A percentile compares a stretch with the other conserved stretches of the same genome.
phyloP scores from a whole-genome alignment of 2,113 vertebrate species.

The Petromus typicus region DNA sequence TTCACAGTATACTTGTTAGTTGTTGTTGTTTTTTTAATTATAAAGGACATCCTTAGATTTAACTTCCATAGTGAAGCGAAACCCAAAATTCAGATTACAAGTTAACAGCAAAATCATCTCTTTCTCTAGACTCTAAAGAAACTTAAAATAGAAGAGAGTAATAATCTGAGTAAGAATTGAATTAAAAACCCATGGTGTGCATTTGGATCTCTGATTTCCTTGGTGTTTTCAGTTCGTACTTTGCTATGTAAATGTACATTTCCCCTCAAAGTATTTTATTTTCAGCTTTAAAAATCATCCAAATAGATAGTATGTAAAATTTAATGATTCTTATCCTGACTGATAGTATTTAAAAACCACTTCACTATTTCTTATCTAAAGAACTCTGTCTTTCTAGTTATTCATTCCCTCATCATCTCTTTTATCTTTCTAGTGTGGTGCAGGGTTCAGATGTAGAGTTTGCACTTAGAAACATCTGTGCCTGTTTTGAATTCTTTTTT shows the following conservation, averaged over 20 bases:
- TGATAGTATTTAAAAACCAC: not conserved
- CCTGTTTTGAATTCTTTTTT: not conserved
- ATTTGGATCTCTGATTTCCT: not conserved
- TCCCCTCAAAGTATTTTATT: not conserved
- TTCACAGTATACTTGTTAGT: not conserved
- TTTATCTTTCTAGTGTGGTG: not conserved
- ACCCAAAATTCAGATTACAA: not conserved
- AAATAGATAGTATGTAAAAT: not conserved
- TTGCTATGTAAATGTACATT: slow-evolving; percentile 15
- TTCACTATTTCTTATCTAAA: not conserved
- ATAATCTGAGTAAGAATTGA: not conserved
- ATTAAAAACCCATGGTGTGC: not conserved
- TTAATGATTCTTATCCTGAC: not conserved
- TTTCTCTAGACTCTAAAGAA: not conserved
- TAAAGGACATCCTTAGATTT: slow-evolving; percentile 18
- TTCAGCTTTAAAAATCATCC: slow-evolving; percentile 7
- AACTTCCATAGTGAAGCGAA: not conserved
- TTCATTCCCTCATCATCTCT: not conserved
- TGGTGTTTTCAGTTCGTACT: slow-evolving; percentile 2
- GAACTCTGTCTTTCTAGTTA: not conserved
- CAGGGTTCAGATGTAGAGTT: not conserved
- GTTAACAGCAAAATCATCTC: not conserved
- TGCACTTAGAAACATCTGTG: not conserved
- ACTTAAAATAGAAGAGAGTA: slow-evolving; percentile 10
- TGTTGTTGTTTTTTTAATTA: slow-evolving; percentile 21